These are phyloP conservation scores for Andinoacara biseriatus DNA, from an alignment of 2,113 vertebrate genomes.

Conservation along the genomic window DNA sequence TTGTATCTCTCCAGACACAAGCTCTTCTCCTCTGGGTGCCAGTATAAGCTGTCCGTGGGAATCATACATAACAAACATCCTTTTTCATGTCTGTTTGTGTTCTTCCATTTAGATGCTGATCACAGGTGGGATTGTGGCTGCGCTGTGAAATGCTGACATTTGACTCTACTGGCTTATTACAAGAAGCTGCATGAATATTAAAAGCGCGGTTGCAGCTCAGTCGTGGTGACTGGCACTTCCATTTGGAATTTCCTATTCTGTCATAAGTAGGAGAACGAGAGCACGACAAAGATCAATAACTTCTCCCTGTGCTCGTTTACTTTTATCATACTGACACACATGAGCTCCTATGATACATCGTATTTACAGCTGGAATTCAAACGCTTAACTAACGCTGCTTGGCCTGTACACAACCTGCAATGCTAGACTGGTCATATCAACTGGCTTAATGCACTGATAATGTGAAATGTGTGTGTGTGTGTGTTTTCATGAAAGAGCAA, in stretches of 20 bases:
- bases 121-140: conserved; percentile 44
- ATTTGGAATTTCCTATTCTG: conserved; percentile 37
- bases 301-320: conserved; percentile 30
- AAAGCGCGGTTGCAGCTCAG: conserved; percentile 45
- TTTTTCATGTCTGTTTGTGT: conserved; percentile 54
- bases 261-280: conserved; percentile 21
- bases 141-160: conserved; percentile 59
- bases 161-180: conserved; percentile 58
- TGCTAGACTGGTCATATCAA: background rate
- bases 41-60: background rate
- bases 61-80: conserved; percentile 44
- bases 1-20: conserved; percentile 21
- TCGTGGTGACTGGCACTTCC: conserved; percentile 45
- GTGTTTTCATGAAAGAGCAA: background rate
- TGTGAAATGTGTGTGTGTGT: background rate
- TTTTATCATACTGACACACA: conserved; percentile 32
- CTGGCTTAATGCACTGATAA: background rate
- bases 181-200: conserved; percentile 59
- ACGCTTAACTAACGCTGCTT: background rate
- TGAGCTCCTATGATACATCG: conserved; percentile 23
- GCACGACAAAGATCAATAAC: conserved; percentile 39
- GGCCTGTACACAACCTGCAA: background rate
- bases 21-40: conserved; percentile 22
- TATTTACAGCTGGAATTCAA: conserved; percentile 27
- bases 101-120: conserved; percentile 49